Base-by-base conservation (phyloP, 2,113 vertebrate species). In the Lasiurus cinereus region DNA sequence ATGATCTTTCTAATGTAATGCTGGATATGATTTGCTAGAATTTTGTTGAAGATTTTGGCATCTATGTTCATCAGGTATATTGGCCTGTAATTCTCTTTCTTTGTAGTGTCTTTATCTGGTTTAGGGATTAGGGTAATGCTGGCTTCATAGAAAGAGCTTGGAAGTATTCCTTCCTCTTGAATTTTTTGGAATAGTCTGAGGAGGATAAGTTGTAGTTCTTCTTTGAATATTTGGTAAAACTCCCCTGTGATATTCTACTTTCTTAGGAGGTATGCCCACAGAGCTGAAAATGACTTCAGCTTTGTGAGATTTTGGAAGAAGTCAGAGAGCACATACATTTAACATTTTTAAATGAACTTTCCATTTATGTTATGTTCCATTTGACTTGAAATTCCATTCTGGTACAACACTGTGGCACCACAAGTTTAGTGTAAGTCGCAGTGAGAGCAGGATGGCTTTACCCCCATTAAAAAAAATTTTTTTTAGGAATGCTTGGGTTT, bases 281-380 rank as follows among this genome's bases (percentile, higher is more conserved):
- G 43, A 74, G n/a, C 36, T 93, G 50, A 85, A 91, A 88, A 56
- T 90, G 50, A 90, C 83, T 93, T 96, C 0, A 9, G 52, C 52
- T 69, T 93, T 93, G 39, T 39, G 36, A 10, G 33, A 22, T 83
- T 96, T 89, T 36, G 33, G n/a, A 87, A 83, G 13, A 93, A 79
- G 39, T 66, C 46, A 91, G 22, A 90, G 50, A 96, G 16, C 29
- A 83, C 19, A 64, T 3, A 76, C 6, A 67, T 82, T 96, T 69
- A 90, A 36, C 27, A 8, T 82, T 95, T 88, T 77, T 36, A 39
- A 39, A 39, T 36, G 21, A 92, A 97, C 82, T 80, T 66, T 92
- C 31, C 43, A 64, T 83, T 93, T n/a, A 21, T 56, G 59, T 92
- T 74, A 66, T 52, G 50, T 52, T 52, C 50, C 4, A 52, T 52